Base-by-base conservation (phyloP, 1,140 invertebrate species). In the Artemia franciscana region DNA sequence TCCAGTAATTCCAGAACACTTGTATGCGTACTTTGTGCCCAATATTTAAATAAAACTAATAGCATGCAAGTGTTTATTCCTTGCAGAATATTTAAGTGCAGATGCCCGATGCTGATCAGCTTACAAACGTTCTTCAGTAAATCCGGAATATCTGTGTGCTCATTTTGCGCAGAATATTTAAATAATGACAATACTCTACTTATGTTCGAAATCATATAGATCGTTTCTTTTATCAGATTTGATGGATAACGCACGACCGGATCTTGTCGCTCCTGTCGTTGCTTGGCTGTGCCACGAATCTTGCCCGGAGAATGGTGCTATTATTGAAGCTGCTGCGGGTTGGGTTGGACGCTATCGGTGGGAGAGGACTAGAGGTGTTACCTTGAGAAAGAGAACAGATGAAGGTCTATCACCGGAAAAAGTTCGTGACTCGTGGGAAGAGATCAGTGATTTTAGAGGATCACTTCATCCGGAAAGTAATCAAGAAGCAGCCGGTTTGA, bases 191-290 rank as follows among this genome's bases (percentile, higher is more conserved):
- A n/a, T n/a, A n/a, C n/a, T n/a, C n/a, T n/a, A n/a, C n/a, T n/a
- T n/a, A n/a, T n/a, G n/a, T n/a, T n/a, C n/a, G n/a, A n/a, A n/a
- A n/a, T n/a, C n/a, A n/a, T n/a, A n/a, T n/a, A 15, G 2, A 27
- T 24, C 15, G 57, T 64, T 63, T 62, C 25, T 62, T 66, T 64
- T 67, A 67, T 30, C 66, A 80, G 86, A 90, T 66, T 74, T 91
- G 62, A 88, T 83, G 72, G 76, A 82, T 51, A 80, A 87, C 65
- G 76, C 98, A 66, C 89, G 87, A 69, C 92, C 94, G 0, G 84
- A 93, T 69, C 81, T 87, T 58, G 93, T 98, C 70, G 89, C 92
- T 23, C 95, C 95, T 5, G 81, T 98, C 64, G 92, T 98, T 60
- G 79, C 83, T 66, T 92, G 85, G 82, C 69, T 98, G 70, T 89